A percentile compares a stretch with the other conserved stretches of the same genome.
Evolutionary conservation across 2,888 invertebrate genomes (phyloP).

Genomic region (Dromius quadrimaculatus): DNA sequence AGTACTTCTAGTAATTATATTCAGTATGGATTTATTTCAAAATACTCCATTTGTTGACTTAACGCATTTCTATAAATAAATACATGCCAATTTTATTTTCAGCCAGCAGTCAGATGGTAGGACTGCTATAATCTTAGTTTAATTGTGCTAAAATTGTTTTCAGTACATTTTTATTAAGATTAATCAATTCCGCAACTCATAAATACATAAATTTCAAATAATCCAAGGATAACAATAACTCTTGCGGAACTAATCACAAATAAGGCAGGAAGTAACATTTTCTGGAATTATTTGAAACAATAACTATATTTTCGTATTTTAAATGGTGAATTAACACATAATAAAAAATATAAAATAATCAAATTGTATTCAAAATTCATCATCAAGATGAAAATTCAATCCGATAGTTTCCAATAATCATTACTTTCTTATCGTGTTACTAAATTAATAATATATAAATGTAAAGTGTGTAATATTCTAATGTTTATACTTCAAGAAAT

Average conservation of each 20-base stretch:
- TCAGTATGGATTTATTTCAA: too few relatives aligned
- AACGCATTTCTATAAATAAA: too few relatives aligned
- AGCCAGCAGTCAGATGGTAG: too few relatives aligned
- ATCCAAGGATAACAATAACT: constrained; percentile 11
- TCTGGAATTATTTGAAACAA: constrained; percentile 15
- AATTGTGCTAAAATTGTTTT: too few relatives aligned
- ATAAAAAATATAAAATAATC: constrained; percentile 7
- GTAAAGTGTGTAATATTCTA: neutral
- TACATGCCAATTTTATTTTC: too few relatives aligned
- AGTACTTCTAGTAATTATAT: too few relatives aligned
- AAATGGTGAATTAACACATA: neutral
- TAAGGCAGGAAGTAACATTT: constrained; percentile 15
- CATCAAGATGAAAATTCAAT: constrained; percentile 3
- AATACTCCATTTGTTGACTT: too few relatives aligned
- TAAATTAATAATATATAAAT: constrained; percentile 8
- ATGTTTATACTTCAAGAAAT: constrained; percentile 17
- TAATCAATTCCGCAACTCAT: too few relatives aligned
- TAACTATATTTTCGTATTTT: constrained; percentile 9
- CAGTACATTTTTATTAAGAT: too few relatives aligned
- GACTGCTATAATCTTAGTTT: too few relatives aligned
- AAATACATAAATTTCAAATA: too few relatives aligned
- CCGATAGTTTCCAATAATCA: neutral
- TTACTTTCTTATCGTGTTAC: constrained; percentile 10
- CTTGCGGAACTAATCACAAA: constrained; percentile 25
- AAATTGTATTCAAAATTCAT: constrained; percentile 2